A percentile compares a stretch with the other conserved stretches of the same genome.
phyloP scores from a whole-genome alignment of 2,888 invertebrate genomes.

The Aphodius granarius region DNA sequence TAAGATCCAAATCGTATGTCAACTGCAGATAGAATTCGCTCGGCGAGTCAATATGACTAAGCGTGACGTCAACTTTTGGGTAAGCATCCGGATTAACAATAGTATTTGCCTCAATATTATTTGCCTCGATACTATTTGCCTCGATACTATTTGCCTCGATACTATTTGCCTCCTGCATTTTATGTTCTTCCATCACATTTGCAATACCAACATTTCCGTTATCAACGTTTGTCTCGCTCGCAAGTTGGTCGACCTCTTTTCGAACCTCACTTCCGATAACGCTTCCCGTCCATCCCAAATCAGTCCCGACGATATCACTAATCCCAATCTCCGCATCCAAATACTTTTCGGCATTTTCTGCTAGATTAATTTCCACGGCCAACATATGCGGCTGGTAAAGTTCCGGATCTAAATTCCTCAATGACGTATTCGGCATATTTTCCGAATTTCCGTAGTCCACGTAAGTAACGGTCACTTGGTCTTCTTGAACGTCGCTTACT shows the following conservation, averaged over 20 bases:
- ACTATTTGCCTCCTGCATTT: neutral
- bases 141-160: neutral
- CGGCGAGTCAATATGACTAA: constrained; percentile 76
- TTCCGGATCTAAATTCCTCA: constrained; percentile 40
- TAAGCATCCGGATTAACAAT: neutral
- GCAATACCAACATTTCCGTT: neutral
- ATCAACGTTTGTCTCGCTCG: neutral
- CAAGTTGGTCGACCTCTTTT: neutral
- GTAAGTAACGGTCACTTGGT: constrained; percentile 59
- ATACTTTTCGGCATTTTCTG: constrained; percentile 13
- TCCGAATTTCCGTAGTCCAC: constrained; percentile 75
- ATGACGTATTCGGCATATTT: constrained; percentile 54
- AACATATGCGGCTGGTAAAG: constrained; percentile 43
- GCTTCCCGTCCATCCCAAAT: constrained; percentile 55
- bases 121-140: no score
- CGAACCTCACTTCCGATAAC: neutral
- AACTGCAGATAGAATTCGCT: constrained; percentile 76
- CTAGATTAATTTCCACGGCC: constrained; percentile 37
- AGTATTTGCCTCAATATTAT: neutral
- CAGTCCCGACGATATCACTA: constrained; percentile 41
- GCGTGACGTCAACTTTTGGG: constrained; percentile 58
- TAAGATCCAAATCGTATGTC: constrained; percentile 58
- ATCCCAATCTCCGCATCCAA: constrained; percentile 54
- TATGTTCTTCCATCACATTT: neutral
- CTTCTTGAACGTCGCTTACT: constrained; percentile 47